phyloP scores from a whole-genome alignment of 2,888 invertebrate genomes.

The Orthonychiurus folsomi region DNA sequence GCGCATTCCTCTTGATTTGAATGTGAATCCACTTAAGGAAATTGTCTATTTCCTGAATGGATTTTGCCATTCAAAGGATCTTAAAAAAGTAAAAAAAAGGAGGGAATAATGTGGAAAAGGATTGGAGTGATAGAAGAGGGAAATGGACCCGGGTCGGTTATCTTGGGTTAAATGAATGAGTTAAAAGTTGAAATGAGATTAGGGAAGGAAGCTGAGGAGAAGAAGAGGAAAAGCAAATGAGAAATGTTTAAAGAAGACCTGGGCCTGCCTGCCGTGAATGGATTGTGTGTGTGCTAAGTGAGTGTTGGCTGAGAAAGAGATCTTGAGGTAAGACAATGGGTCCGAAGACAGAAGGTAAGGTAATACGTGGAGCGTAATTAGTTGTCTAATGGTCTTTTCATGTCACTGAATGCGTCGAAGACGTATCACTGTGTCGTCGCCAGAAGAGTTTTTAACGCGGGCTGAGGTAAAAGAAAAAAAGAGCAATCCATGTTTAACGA shows the following conservation, averaged over 20 bases:
- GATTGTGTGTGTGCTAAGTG: no score
- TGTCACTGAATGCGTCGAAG: slow-evolving; percentile 40
- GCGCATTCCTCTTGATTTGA: no score
- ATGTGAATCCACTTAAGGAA: no score
- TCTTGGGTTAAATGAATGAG: slow-evolving; percentile 1
- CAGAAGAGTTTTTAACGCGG: not conserved
- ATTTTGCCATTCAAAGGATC: no score
- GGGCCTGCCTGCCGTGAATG: no score
- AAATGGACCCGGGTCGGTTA: no score
- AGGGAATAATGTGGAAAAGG: not conserved
- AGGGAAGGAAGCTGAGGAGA: not conserved
- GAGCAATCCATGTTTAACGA: not conserved
- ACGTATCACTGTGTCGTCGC: slow-evolving; percentile 39
- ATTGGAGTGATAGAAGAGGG: not conserved
- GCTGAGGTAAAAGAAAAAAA: not conserved
- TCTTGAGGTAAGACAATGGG: no score
- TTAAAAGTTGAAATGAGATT: not conserved
- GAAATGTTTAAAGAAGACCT: no score
- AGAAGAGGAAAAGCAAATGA: no score
- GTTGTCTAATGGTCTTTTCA: slow-evolving; percentile 41
- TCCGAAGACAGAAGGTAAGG: not conserved
- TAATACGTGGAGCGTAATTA: slow-evolving; percentile 33
- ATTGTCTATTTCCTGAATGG: no score
- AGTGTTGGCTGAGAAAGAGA: no score
- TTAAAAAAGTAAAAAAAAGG: no score